Evolutionary conservation across 2,113 vertebrate genomes (phyloP).

Genomic region (Pseudolaguvia tuberculata): DNA sequence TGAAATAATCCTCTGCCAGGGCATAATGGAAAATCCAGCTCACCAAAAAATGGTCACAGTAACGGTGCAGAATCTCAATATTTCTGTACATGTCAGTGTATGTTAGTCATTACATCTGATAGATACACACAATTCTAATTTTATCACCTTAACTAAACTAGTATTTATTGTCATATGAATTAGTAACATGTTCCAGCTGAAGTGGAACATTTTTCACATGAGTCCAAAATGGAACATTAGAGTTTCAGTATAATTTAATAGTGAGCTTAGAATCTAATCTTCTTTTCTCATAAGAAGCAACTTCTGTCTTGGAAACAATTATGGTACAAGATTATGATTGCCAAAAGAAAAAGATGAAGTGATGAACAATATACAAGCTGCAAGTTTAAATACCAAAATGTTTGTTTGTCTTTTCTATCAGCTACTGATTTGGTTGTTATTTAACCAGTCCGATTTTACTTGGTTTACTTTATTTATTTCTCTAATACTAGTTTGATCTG

Average conservation of each 20-base stretch:
- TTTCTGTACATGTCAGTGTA: not conserved
- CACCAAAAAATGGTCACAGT: not conserved
- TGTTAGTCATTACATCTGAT: not conserved
- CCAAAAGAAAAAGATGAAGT: not conserved
- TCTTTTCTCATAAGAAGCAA: not conserved
- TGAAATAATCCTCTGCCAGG: not conserved
- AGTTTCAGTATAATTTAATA: conserved; percentile 12
- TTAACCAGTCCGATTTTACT: conserved; percentile 13
- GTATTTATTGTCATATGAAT: too few relatives aligned
- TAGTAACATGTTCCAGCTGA: not conserved
- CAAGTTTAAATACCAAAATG: not conserved
- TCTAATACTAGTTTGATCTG: conserved; percentile 25
- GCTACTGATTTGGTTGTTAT: not conserved
- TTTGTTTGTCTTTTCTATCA: not conserved
- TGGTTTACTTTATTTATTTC: conserved; percentile 44
- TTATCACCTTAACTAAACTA: too few relatives aligned
- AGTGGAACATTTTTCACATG: not conserved
- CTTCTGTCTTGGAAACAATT: not conserved
- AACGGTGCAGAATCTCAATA: not conserved
- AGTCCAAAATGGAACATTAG: conserved; percentile 14
- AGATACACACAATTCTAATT: too few relatives aligned
- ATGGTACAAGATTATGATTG: not conserved
- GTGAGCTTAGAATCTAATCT: not conserved
- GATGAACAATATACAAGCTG: not conserved
- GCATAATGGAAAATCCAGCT: not conserved